Evolutionary conservation across 1,140 invertebrate genomes (phyloP).

Genomic region (Bathynomus jamesi): DNA sequence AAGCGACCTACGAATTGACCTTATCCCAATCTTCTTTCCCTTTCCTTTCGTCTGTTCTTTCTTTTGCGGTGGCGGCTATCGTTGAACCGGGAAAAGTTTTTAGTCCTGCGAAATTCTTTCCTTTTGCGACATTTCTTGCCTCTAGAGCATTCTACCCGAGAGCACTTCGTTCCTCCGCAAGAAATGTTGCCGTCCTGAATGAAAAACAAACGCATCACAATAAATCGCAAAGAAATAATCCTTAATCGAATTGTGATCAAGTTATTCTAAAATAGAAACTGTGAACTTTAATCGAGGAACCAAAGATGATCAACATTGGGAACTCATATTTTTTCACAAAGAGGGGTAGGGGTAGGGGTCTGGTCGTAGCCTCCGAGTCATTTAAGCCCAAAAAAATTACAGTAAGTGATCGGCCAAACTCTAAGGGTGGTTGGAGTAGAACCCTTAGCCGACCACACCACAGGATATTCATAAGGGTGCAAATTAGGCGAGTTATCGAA

Average conservation of each 20-base stretch:
- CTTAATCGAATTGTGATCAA: not conserved
- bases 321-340: too few species aligned
- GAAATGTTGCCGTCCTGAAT: not conserved
- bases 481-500: too few species aligned
- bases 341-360: not conserved
- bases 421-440: too few species aligned
- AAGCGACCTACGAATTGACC: too few species aligned
- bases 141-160: not conserved
- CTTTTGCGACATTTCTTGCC: not conserved
- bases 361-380: not conserved
- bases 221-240: not conserved
- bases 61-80: not conserved
- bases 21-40: too few species aligned
- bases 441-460: too few species aligned
- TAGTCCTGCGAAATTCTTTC: not conserved
- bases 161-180: not conserved
- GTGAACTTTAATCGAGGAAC: too few species aligned
- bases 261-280: not conserved
- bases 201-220: not conserved
- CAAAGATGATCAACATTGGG: too few species aligned
- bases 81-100: not conserved
- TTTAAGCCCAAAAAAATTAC: too few species aligned
- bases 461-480: too few species aligned
- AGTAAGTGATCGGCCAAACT: too few species aligned
- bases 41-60: not conserved